Percentiles rank a stretch among this genome's conserved stretches.
Conservation (phyloP, 2,113 vertebrate species). For the Sebastes fasciatus region DNA sequence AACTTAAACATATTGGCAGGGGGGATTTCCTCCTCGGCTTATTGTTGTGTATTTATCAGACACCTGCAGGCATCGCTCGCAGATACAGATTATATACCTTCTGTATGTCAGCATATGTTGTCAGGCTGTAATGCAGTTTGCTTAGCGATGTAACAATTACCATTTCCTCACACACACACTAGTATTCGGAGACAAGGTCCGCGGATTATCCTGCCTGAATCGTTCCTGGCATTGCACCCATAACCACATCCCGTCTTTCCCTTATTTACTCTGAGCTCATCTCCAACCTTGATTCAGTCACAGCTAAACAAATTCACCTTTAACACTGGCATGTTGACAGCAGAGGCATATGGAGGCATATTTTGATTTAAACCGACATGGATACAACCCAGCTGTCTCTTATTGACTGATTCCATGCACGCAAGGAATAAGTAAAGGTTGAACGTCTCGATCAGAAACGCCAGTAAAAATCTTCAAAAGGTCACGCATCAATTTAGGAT, state of each 20-base stretch:
- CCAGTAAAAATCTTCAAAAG: neutral
- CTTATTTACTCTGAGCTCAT: slow-evolving; percentile 1
- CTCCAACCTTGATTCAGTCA: neutral
- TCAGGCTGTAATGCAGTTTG: neutral
- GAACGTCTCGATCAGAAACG: neutral
- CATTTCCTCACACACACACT: neutral
- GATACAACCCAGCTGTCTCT: neutral
- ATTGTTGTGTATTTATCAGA: slow-evolving; percentile 11
- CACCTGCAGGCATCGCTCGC: slow-evolving; percentile 26
- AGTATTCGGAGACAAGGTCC: neutral
- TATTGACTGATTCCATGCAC: neutral
- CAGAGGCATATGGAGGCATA: too few species aligned
- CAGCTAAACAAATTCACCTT: neutral
- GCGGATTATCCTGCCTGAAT: neutral
- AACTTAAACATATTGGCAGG: neutral
- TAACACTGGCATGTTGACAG: neutral
- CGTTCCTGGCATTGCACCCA: neutral
- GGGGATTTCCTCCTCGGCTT: neutral
- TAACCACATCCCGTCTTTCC: neutral
- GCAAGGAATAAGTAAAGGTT: neutral
- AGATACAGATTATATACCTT: neutral
- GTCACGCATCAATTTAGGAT: neutral
- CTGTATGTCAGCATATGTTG: neutral
- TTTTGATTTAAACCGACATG: neutral
- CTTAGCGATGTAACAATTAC: neutral